Conservation (phyloP, 1,140 invertebrate species). For the Tetraneura akinire region DNA sequence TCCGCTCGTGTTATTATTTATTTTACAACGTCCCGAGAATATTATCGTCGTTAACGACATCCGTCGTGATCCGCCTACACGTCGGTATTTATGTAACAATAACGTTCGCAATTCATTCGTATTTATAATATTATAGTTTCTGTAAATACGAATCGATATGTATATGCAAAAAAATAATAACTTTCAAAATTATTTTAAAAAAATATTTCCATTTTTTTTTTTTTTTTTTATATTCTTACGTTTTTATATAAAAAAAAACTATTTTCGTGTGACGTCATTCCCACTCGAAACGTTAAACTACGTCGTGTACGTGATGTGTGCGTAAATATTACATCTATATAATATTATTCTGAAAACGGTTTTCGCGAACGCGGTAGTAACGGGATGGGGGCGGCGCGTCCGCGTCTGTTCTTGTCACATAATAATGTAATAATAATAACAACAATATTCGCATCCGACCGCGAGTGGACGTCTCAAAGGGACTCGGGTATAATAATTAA, state of each 20-base stretch:
- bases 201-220: neutral
- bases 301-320: too few species aligned
- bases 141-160: neutral
- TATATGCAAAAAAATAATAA: neutral
- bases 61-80: slow-evolving; percentile 46
- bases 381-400: neutral
- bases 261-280: slow-evolving; percentile 14
- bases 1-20: slow-evolving; percentile 40
- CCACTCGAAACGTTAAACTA: neutral
- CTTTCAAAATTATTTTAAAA: too few species aligned
- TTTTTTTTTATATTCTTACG: neutral
- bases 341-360: neutral
- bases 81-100: neutral
- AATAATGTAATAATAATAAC: neutral
- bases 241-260: too few species aligned
- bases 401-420: slow-evolving; percentile 47
- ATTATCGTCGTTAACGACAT: slow-evolving; percentile 46
- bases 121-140: too few species aligned
- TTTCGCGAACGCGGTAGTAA: neutral
- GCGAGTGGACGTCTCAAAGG: slow-evolving; percentile 1
- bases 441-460: slow-evolving; percentile 29
- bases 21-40: slow-evolving; percentile 29
- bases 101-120: neutral
- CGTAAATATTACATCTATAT: too few species aligned
- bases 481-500: neutral